Percentiles rank a stretch among this genome's conserved stretches.
phyloP scores from a whole-genome alignment of 64 coral and sea anemone genomes.

The Cladopsammia gracilis region DNA sequence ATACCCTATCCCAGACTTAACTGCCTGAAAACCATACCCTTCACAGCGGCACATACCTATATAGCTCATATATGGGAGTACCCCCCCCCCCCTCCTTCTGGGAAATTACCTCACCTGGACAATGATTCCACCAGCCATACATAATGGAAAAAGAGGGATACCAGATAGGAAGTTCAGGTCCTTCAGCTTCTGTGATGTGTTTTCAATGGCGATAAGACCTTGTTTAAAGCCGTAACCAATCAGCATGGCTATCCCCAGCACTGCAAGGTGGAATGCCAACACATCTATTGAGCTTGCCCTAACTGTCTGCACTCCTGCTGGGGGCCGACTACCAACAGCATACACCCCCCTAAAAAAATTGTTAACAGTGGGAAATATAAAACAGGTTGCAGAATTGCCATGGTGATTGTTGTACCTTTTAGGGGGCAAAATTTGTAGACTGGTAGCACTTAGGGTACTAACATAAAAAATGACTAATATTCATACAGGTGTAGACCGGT shows the following conservation, averaged over 20 bases:
- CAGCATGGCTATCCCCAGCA: conserved; percentile 82
- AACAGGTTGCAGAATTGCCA: neutral
- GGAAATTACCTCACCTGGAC: conserved; percentile 71
- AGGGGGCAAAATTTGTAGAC: too few species aligned
- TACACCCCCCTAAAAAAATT: conserved; percentile 68
- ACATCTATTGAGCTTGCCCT: conserved; percentile 87
- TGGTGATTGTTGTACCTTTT: too few species aligned
- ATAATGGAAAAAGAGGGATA: conserved; percentile 82
- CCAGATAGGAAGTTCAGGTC: conserved; percentile 88
- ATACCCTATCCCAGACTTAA: too few species aligned
- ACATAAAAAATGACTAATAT: too few species aligned
- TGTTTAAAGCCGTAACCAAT: conserved; percentile 85
- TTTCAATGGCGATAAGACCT: conserved; percentile 74
- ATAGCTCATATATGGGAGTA: too few species aligned
- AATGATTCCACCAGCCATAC: conserved; percentile 87
- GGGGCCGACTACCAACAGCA: conserved; percentile 79
- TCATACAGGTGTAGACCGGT: too few species aligned
- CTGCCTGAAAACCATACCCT: too few species aligned
- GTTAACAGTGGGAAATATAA: neutral
- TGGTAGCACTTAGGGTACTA: too few species aligned
- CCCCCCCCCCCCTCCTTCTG: too few species aligned
- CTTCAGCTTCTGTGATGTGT: conserved; percentile 64
- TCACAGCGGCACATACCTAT: too few species aligned
- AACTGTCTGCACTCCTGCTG: conserved; percentile 81
- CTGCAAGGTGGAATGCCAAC: conserved; percentile 70